phyloP scores from a whole-genome alignment of 92 coral and sea anemone genomes.

The Epizoanthus stellaris region DNA sequence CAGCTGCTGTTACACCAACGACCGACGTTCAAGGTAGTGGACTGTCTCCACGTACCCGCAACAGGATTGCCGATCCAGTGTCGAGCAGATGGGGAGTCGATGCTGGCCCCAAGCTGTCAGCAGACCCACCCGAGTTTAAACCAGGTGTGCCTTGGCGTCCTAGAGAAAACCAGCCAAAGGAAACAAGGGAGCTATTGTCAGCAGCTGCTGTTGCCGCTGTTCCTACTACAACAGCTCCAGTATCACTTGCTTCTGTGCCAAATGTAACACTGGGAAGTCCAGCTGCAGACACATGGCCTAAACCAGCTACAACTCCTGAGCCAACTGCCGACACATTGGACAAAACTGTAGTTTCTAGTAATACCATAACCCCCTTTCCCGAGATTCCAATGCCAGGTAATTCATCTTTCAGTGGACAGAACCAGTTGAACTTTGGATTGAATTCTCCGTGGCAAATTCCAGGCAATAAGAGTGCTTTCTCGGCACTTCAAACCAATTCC shows the following conservation, averaged over 20 bases:
- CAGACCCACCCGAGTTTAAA: constrained; percentile 98
- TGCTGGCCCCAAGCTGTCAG: constrained; percentile 96
- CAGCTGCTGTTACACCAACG: constrained; percentile 32
- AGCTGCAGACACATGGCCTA: constrained; percentile 37
- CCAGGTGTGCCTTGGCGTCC: constrained; percentile 99
- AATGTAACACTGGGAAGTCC: constrained; percentile 16
- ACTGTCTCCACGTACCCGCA: constrained; percentile 71
- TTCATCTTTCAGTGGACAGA: constrained; percentile 37
- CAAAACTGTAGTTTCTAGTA: constrained; percentile 41
- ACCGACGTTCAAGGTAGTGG: constrained; percentile 25
- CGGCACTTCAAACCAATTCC: constrained; percentile 42
- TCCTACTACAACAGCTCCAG: constrained; percentile 41
- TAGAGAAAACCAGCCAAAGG: constrained; percentile 55
- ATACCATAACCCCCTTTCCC: constrained; percentile 28
- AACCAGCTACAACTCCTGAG: constrained; percentile 18
- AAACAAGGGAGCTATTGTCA: constrained; percentile 42
- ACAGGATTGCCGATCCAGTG: constrained; percentile 88
- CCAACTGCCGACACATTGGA: constrained; percentile 6
- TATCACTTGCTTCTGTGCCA: background rate
- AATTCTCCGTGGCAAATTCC: constrained; percentile 73
- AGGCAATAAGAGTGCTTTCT: constrained; percentile 42
- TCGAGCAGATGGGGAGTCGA: constrained; percentile 99
- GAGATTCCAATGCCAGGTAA: constrained; percentile 56
- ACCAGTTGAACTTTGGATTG: constrained; percentile 18
- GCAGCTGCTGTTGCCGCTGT: constrained; percentile 26